Percentiles rank a stretch among this genome's conserved stretches.
phyloP scores from a whole-genome alignment of 2,113 vertebrate species.

The Sinocyclocheilus rhinocerous region DNA sequence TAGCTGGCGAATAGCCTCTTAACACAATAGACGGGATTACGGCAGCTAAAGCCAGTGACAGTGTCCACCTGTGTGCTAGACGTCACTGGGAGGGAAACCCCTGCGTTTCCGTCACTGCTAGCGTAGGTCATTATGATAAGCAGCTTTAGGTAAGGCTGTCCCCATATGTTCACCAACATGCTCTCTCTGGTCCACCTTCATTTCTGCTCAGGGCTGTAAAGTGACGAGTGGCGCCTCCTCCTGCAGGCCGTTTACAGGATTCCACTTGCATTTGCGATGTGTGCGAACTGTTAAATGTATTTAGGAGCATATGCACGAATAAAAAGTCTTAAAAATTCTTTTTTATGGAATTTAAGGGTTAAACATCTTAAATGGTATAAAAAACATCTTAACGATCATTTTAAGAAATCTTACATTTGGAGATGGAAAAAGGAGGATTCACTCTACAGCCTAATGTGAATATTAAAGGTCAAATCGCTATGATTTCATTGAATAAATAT shows the following conservation, averaged over 20 bases:
- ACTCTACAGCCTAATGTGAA: background rate
- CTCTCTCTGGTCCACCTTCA: background rate
- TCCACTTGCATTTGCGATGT: background rate
- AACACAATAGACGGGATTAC: background rate
- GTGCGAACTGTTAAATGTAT: background rate
- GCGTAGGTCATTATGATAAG: background rate
- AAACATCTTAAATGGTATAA: too few relatives aligned
- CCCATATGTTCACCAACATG: background rate
- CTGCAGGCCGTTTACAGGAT: background rate
- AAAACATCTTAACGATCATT: background rate
- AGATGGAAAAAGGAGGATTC: background rate
- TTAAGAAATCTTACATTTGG: background rate
- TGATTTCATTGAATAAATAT: background rate
- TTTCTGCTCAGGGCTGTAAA: background rate
- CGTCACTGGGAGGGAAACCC: constrained; percentile 22
- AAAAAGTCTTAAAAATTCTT: background rate
- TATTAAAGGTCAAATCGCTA: background rate
- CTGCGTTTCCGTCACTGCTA: background rate
- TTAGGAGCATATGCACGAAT: background rate
- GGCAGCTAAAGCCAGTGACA: background rate
- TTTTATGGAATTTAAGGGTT: background rate
- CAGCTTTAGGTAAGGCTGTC: background rate
- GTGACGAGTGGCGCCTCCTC: too few relatives aligned
- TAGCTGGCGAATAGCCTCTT: background rate
- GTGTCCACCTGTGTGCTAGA: background rate